Base-by-base conservation (phyloP, 2,113 vertebrate species). In the Bufo bufo region DNA sequence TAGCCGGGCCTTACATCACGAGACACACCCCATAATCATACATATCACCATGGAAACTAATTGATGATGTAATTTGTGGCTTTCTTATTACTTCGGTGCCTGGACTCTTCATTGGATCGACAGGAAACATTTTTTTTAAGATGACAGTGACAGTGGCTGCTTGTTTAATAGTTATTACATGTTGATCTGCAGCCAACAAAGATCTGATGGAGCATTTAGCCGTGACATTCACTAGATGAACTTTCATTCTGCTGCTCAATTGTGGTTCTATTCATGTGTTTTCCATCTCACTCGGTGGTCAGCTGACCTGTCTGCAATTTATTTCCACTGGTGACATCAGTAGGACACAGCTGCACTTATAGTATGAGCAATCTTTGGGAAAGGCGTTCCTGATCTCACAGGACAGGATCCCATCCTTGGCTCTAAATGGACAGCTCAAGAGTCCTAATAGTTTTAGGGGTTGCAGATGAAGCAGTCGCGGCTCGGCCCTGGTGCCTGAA, bases 51-150 rank as follows among this genome's bases (percentile, higher is more conserved):
- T 88, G 65, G 87, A 83, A 84, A 88, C 87, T 88, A 88, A 88
- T 84, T 77, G 87, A 84, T 84, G 81, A 88, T 88, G 87, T 84
- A 66, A 84, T 88, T 88, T 88, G 87, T 84, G 87, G 72, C 33
- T 75, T 61, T 58, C 54, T 59, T 82, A 74, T 81, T 50, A 69
- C 69, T 59, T 88, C 47, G 58, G 82, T 56, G 65, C 83, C 81
- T 88, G 87, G 59, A 77, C 23, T 77, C 59, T 47, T 77, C 59
- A 78, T 84, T 19, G 50, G 54, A 65, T 65, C 65, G 69, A 52
- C 81, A 84, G 72, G 87, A 84, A 77, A 77, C 84, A 59, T 45
- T 84, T 71, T 66, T 33, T 59, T 71, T 56, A 54, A 77, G 66
- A 83, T 83, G 33, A 87, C 77, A 71, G 52, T 54, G 71, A 88